Conservation (phyloP, 2,888 invertebrate species). For the Bellardia bayeri region DNA sequence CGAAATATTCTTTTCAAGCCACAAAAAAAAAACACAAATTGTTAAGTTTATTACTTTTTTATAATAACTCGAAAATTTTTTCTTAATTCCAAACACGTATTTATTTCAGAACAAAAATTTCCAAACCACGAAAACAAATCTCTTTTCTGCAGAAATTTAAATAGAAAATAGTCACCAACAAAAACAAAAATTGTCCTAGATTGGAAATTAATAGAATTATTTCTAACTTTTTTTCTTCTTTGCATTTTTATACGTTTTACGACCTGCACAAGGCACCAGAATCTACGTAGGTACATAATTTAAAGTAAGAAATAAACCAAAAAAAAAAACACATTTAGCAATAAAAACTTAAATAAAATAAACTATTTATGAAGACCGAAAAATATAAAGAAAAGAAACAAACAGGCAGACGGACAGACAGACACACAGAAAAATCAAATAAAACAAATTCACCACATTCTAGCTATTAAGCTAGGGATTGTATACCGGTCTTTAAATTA, state of each 20-base stretch:
- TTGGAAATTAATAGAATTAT: constrained; percentile 54
- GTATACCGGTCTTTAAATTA: constrained; percentile 62
- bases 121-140: constrained; percentile 34
- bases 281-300: constrained; percentile 26
- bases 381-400: constrained; percentile 8
- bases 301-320: constrained; percentile 24
- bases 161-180: constrained; percentile 37
- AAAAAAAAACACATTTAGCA: constrained; percentile 30
- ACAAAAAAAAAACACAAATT: constrained; percentile 18
- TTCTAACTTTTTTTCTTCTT: constrained; percentile 8
- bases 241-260: constrained; percentile 41
- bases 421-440: not conserved
- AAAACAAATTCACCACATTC: constrained; percentile 70
- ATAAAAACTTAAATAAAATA: constrained; percentile 44
- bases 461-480: constrained; percentile 50
- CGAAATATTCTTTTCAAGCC: constrained; percentile 3
- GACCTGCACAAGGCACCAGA: constrained; percentile 52
- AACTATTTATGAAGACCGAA: constrained; percentile 29
- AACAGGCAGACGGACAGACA: not conserved
- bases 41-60: not conserved
- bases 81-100: constrained; percentile 51
- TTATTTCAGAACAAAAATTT: constrained; percentile 15
- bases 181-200: constrained; percentile 52
- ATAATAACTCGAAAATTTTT: not conserved
- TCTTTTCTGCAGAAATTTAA: constrained; percentile 31